phyloP scores from a whole-genome alignment of 2,888 invertebrate genomes.

The Lasioglossum malachurum region DNA sequence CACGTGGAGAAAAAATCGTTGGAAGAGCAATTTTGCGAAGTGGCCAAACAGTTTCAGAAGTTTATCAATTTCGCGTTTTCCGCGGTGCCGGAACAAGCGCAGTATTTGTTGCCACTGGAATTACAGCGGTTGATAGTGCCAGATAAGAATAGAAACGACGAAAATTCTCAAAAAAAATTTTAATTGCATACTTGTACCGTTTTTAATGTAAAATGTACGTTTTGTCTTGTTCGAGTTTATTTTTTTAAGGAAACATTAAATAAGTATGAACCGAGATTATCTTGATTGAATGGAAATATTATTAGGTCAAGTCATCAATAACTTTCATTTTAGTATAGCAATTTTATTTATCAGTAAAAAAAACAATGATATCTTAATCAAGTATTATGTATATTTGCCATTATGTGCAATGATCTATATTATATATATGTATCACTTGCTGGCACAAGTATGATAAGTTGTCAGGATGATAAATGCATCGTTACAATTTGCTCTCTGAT shows the following conservation, averaged over 20 bases:
- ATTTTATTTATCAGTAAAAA: not conserved
- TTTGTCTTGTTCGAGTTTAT: not conserved
- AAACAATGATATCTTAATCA: too few species aligned
- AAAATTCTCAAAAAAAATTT: not conserved
- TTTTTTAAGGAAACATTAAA: not conserved
- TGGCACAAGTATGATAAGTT: not conserved
- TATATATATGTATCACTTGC: not conserved
- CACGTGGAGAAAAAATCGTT: conserved; percentile 69
- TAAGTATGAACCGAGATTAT: not conserved
- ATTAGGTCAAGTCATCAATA: not conserved
- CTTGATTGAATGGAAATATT: not conserved
- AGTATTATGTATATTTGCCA: too few species aligned
- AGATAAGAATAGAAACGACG: not conserved
- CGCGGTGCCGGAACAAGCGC: conserved; percentile 85
- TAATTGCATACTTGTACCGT: not conserved
- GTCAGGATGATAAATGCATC: not conserved
- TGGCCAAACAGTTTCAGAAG: conserved; percentile 85
- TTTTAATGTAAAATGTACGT: not conserved
- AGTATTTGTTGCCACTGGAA: conserved; percentile 82
- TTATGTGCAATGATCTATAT: not conserved
- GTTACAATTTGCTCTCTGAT: not conserved
- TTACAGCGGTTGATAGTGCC: conserved; percentile 17
- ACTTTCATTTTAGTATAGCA: not conserved
- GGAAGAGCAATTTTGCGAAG: conserved; percentile 81
- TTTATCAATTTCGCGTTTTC: conserved; percentile 85